Percentiles rank a stretch among this genome's conserved stretches.
phyloP scores from a whole-genome alignment of 2,797 vertebrate genomes.

The Bradypus variegatus region DNA sequence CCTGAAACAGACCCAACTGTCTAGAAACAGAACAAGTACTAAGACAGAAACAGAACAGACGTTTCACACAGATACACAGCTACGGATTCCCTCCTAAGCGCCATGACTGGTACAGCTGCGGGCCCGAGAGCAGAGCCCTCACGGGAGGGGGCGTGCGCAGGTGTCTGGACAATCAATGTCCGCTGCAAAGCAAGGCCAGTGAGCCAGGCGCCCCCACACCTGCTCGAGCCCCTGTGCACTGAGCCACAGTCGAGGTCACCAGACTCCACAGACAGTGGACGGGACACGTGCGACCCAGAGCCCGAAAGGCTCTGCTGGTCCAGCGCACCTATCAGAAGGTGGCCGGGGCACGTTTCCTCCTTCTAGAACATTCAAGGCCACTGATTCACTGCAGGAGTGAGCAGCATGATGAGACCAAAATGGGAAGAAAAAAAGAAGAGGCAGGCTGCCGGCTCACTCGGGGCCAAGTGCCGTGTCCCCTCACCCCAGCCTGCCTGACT shows the following conservation, averaged over 20 bases:
- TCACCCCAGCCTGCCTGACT: too few species aligned
- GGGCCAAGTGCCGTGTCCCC: too few species aligned
- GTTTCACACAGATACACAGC: accelerated
- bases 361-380: not conserved
- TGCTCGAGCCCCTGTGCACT: too few species aligned
- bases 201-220: too few species aligned
- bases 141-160: too few species aligned
- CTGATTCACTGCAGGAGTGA: accelerated
- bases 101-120: not conserved
- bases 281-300: accelerated
- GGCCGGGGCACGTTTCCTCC: not conserved
- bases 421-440: not conserved
- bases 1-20: not conserved
- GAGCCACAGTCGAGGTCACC: accelerated
- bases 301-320: not conserved
- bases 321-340: not conserved
- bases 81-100: accelerated
- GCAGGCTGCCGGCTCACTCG: not conserved
- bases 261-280: accelerated
- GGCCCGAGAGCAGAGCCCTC: not conserved
- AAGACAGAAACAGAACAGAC: too few species aligned
- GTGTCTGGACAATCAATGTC: too few species aligned
- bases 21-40: not conserved
- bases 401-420: not conserved
- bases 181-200: too few species aligned